These are phyloP conservation scores for Osmerus eperlanus DNA, from an alignment of 2,113 vertebrate genomes.

Conservation along the genomic window DNA sequence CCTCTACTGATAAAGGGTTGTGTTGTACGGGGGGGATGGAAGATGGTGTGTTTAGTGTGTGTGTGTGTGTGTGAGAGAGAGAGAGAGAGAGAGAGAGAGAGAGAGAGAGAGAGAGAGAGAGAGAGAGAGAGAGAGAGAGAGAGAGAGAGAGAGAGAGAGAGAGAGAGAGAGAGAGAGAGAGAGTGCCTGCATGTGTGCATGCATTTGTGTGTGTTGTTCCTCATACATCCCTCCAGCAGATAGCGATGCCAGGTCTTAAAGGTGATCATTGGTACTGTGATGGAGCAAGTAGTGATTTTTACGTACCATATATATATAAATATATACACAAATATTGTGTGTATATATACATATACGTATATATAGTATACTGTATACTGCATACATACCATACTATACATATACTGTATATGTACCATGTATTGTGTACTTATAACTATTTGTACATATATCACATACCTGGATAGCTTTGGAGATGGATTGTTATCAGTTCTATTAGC, in stretches of 20 bases:
- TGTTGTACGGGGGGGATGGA: slow-evolving; percentile 16
- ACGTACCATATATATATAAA: no score
- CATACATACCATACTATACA: no score
- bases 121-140: not conserved
- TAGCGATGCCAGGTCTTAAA: no score
- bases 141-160: not conserved
- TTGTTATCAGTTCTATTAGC: not conserved
- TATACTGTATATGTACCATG: no score
- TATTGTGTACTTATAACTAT: not conserved
- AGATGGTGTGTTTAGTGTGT: slow-evolving; percentile 12
- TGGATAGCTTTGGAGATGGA: no score
- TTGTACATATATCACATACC: no score
- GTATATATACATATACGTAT: no score
- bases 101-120: no score
- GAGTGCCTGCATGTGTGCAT: not conserved
- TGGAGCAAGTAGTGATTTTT: no score
- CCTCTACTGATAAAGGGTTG: slow-evolving; percentile 56
- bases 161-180: slow-evolving; percentile 1
- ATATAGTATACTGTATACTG: no score
- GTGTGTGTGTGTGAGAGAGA: not conserved
- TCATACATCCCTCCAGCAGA: not conserved
- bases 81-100: not conserved
- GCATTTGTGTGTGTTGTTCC: slow-evolving; percentile 2
- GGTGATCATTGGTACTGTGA: no score
- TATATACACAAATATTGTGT: no score